phyloP scores from a whole-genome alignment of 2,113 vertebrate species.

The Octodon degus region DNA sequence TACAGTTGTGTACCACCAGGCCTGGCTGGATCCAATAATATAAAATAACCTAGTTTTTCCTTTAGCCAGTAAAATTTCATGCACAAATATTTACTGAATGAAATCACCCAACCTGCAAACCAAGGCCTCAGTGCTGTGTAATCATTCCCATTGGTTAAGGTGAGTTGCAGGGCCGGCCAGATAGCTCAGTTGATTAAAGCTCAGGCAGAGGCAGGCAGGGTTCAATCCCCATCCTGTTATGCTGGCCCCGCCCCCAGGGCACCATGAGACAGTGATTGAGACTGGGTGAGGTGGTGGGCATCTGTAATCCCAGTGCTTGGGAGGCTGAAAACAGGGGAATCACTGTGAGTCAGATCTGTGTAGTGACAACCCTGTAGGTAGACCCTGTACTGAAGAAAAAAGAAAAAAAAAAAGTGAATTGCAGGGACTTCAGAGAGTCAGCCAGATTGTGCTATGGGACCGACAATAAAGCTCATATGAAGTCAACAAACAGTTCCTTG shows the following conservation, averaged over 20 bases:
- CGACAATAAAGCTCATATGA: neutral
- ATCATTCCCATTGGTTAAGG: neutral
- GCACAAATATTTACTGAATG: slow-evolving; percentile 31
- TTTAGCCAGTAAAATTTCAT: neutral
- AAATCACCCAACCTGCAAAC: neutral
- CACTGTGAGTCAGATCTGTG: no score
- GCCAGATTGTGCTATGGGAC: neutral
- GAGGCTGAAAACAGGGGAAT: no score
- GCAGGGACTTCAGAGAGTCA: neutral
- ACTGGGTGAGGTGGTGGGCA: no score
- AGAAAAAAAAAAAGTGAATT: neutral
- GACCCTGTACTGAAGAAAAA: no score
- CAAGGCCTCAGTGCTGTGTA: neutral
- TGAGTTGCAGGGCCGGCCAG: neutral
- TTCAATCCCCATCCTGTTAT: no score
- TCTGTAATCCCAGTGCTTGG: no score
- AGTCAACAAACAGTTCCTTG: neutral
- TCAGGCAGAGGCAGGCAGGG: no score
- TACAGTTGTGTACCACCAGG: neutral
- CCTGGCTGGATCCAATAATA: neutral
- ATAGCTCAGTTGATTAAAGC: no score
- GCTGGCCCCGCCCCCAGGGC: no score
- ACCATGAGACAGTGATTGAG: no score
- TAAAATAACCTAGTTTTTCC: slow-evolving; percentile 9
- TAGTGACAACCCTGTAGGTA: no score